phyloP scores from a whole-genome alignment of 35 echinoderm and acorn worm species.

The Eucidaris tribuloides region DNA sequence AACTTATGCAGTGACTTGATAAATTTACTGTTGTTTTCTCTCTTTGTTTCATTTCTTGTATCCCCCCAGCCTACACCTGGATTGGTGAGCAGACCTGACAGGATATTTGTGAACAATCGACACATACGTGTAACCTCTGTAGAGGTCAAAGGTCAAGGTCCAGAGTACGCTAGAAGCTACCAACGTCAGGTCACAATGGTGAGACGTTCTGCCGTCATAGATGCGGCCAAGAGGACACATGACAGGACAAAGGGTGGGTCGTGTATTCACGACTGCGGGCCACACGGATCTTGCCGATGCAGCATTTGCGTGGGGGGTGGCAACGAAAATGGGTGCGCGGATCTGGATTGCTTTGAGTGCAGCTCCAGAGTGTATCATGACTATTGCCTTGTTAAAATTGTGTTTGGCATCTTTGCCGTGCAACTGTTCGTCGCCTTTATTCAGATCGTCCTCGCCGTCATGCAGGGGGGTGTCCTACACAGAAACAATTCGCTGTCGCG shows the following conservation, averaged over 20 bases:
- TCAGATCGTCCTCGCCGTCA: conserved; percentile 18
- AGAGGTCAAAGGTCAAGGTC: conserved; percentile 26
- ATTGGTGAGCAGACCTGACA: conserved; percentile 73
- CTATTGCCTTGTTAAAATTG: background rate
- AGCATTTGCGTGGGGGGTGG: conserved; percentile 59
- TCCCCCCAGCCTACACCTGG: conserved; percentile 76
- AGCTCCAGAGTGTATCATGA: conserved; percentile 10
- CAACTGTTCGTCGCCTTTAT: conserved; percentile 24
- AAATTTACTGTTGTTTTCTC: no score
- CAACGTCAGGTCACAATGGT: conserved; percentile 32
- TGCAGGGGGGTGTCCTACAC: background rate
- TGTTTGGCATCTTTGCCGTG: background rate
- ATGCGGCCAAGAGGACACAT: conserved; percentile 21
- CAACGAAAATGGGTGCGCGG: conserved; percentile 7
- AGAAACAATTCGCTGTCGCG: background rate
- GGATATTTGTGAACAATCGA: conserved; percentile 43
- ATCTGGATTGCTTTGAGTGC: conserved; percentile 54
- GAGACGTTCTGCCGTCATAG: conserved; percentile 8
- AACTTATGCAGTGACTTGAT: no score
- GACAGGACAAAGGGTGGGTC: background rate
- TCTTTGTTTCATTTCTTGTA: no score
- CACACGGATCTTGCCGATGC: conserved; percentile 62
- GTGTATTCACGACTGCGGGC: conserved; percentile 69
- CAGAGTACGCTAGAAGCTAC: conserved; percentile 28
- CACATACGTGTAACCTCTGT: conserved; percentile 17